Evolutionary conservation across 2,888 invertebrate species (phyloP).

Genomic region (Spilosoma lubricipeda): DNA sequence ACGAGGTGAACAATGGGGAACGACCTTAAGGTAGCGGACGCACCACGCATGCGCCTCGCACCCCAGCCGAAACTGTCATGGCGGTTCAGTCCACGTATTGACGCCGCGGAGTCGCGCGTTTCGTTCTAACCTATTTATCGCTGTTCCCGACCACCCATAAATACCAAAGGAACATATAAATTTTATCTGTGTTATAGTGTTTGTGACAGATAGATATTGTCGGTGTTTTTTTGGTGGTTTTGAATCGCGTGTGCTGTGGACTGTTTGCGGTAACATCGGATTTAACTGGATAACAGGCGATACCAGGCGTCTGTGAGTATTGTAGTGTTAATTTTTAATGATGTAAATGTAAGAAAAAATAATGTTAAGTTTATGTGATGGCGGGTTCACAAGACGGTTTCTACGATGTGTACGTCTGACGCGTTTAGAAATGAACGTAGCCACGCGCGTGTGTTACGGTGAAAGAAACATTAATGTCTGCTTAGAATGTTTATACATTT

Average conservation of each 20-base stretch:
- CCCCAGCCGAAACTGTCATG: constrained; percentile 80
- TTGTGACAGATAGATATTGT: constrained; percentile 46
- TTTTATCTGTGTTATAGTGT: constrained; percentile 53
- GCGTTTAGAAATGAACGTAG: constrained; percentile 43
- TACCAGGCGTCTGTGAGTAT: constrained; percentile 70
- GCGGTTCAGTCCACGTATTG: constrained; percentile 82
- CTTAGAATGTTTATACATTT: constrained; percentile 64
- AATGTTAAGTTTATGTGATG: constrained; percentile 31
- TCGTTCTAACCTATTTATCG: constrained; percentile 36
- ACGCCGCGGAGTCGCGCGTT: constrained; percentile 72
- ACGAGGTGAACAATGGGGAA: constrained; percentile 75
- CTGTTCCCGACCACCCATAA: constrained; percentile 39
- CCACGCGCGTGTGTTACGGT: constrained; percentile 41
- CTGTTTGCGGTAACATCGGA: constrained; percentile 57
- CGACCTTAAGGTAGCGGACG: constrained; percentile 68
- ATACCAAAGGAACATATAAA: constrained; percentile 41
- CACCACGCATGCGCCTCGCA: constrained; percentile 73
- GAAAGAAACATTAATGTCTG: constrained; percentile 63
- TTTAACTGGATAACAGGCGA: constrained; percentile 64
- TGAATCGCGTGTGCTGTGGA: constrained; percentile 45
- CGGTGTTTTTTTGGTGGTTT: constrained; percentile 40
- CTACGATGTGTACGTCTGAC: constrained; percentile 40
- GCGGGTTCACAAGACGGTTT: constrained; percentile 31
- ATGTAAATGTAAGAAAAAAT: constrained; percentile 25
- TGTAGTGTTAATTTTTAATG: constrained; percentile 36